phyloP scores from a whole-genome alignment of 2,113 vertebrate species.

The Sapajus apella region DNA sequence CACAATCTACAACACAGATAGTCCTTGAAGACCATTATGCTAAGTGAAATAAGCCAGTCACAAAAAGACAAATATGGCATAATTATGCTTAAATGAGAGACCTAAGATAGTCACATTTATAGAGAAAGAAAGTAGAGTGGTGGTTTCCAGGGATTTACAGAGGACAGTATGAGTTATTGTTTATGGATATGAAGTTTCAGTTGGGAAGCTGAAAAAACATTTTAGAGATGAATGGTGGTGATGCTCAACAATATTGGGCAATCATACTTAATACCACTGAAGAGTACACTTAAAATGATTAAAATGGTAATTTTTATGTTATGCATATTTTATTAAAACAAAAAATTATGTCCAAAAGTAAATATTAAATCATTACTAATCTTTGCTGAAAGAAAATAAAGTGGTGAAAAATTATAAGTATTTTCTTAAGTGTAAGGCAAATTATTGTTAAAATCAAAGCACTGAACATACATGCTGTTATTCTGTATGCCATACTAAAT shows the following conservation, averaged over 20 bases:
- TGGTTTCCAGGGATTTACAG: neutral
- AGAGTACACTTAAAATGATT: neutral
- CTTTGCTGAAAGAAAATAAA: neutral
- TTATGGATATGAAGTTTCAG: neutral
- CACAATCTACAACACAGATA: neutral
- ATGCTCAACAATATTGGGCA: neutral
- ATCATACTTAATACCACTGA: neutral
- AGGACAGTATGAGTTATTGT: neutral
- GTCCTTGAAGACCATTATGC: neutral
- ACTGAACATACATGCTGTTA: neutral
- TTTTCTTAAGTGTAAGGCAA: neutral
- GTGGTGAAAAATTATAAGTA: neutral
- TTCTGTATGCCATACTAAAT: neutral
- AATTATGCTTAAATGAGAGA: neutral
- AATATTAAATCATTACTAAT: neutral
- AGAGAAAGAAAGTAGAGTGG: neutral
- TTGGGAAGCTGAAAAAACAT: neutral
- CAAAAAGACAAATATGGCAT: neutral
- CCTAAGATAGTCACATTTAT: neutral
- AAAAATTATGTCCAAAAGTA: neutral
- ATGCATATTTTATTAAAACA: neutral
- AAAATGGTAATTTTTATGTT: neutral
- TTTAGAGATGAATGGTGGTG: neutral
- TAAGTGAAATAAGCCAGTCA: neutral
- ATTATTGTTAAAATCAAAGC: neutral